Evolutionary conservation across 2,113 vertebrate genomes (phyloP).

Genomic region (Leptobrachium leishanense): DNA sequence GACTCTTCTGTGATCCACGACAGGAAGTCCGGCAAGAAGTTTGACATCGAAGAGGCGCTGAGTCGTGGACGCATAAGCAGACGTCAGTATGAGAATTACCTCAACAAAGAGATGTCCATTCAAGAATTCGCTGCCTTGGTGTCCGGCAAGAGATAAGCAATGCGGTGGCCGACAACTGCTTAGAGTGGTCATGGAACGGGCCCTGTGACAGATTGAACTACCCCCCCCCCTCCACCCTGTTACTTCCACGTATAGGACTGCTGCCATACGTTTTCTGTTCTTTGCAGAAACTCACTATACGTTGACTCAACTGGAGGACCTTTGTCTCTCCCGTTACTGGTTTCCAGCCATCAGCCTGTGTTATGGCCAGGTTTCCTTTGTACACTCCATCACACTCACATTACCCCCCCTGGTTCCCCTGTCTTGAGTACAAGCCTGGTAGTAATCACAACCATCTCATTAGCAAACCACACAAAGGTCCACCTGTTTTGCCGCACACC

Average conservation of each 20-base stretch:
- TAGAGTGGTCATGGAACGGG: constrained; percentile 47
- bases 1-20: constrained; percentile 91
- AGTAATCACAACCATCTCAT: too few species aligned
- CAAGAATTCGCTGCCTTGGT: constrained; percentile 92
- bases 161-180: neutral
- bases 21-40: constrained; percentile 91
- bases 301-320: neutral
- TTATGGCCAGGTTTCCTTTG: too few species aligned
- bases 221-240: constrained; percentile 25
- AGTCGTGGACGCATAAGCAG: constrained; percentile 76
- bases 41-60: constrained; percentile 91
- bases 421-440: too few species aligned
- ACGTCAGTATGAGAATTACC: constrained; percentile 83
- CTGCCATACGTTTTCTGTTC: constrained; percentile 43
- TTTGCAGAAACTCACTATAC: constrained; percentile 46
- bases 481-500: too few species aligned
- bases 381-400: too few species aligned
- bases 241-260: constrained; percentile 54
- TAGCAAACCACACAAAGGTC: too few species aligned
- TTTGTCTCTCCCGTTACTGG: neutral
- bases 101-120: constrained; percentile 92
- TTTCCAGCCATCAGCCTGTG: neutral
- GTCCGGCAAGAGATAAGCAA: constrained; percentile 73
- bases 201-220: constrained; percentile 52
- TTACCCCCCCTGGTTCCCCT: too few species aligned